A percentile compares a stretch with the other conserved stretches of the same genome.
Evolutionary conservation across 2,888 invertebrate genomes (phyloP).

Genomic region (Exocentrus adspersus): DNA sequence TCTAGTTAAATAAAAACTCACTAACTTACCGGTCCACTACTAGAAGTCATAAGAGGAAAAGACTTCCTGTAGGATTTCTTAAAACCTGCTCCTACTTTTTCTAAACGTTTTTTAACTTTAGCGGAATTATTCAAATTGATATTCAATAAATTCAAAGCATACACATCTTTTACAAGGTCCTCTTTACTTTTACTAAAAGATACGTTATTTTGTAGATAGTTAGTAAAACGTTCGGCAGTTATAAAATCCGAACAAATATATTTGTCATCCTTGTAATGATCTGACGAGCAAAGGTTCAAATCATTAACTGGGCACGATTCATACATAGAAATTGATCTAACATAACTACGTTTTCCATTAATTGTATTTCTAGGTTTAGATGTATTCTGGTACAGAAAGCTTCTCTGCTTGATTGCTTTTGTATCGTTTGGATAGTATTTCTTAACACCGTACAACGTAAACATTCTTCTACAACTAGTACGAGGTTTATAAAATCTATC

Average conservation of each 20-base stretch:
- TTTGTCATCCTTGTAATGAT: conserved; percentile 41
- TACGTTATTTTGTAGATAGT: conserved; percentile 41
- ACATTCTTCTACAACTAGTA: conserved; percentile 56
- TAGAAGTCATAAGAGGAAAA: conserved; percentile 45
- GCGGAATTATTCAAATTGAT: conserved; percentile 13
- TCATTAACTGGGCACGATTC: conserved; percentile 27
- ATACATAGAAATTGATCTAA: conserved; percentile 38
- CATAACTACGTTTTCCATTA: conserved; percentile 11
- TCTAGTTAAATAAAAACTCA: no score
- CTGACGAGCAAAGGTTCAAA: conserved; percentile 14
- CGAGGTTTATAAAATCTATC: conserved; percentile 63
- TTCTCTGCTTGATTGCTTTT: conserved; percentile 41
- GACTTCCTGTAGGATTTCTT: conserved; percentile 44
- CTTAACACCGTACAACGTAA: conserved; percentile 60
- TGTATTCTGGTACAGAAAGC: conserved; percentile 49
- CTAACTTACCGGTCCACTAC: conserved; percentile 44
- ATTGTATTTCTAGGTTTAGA: conserved; percentile 34
- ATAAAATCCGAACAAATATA: conserved; percentile 53
- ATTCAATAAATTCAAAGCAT: conserved; percentile 28
- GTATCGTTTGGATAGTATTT: conserved; percentile 55
- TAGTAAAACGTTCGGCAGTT: conserved; percentile 50
- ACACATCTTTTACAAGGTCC: conserved; percentile 17
- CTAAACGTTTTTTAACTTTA: conserved; percentile 12
- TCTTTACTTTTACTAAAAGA: conserved; percentile 24
- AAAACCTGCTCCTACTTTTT: conserved; percentile 37